Evolutionary conservation across 2,797 vertebrate genomes (phyloP).

Genomic region (Brachyalestes nurse): DNA sequence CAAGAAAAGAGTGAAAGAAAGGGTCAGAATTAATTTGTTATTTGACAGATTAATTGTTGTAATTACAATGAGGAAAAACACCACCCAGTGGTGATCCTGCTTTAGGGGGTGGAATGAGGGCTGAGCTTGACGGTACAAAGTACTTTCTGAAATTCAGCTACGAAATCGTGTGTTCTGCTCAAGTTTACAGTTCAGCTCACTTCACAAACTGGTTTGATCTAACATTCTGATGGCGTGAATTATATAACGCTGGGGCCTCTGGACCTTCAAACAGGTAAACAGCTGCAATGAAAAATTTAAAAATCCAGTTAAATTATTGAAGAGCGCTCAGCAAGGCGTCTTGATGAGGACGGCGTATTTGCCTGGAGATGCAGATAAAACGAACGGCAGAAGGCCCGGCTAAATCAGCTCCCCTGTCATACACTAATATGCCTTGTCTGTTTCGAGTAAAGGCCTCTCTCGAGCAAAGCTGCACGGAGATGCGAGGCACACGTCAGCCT

Average conservation of each 20-base stretch:
- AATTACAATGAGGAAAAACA: neutral
- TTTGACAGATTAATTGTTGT: neutral
- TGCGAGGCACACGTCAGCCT: slow-evolving; percentile 3
- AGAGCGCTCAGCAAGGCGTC: slow-evolving; percentile 73
- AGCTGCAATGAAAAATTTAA: slow-evolving; percentile 17
- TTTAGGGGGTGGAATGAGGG: neutral
- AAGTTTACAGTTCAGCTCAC: slow-evolving; percentile 3
- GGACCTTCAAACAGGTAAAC: slow-evolving; percentile 37
- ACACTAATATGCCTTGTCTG: slow-evolving; percentile 1
- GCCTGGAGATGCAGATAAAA: slow-evolving; percentile 64
- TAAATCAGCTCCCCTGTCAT: slow-evolving; percentile 17
- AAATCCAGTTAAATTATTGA: slow-evolving; percentile 73
- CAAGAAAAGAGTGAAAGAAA: neutral
- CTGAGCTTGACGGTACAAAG: neutral
- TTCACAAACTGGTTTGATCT: slow-evolving; percentile 2
- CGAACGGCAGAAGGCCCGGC: slow-evolving; percentile 47
- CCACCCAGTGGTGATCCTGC: neutral
- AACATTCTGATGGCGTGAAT: neutral
- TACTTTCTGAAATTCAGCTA: neutral
- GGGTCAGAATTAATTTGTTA: neutral
- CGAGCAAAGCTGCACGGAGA: neutral
- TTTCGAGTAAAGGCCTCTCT: neutral
- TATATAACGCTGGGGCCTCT: slow-evolving; percentile 21
- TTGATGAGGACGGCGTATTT: slow-evolving; percentile 69
- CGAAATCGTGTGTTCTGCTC: neutral